phyloP scores from a whole-genome alignment of 2,888 invertebrate species.

The Ischnus inquisitorius region DNA sequence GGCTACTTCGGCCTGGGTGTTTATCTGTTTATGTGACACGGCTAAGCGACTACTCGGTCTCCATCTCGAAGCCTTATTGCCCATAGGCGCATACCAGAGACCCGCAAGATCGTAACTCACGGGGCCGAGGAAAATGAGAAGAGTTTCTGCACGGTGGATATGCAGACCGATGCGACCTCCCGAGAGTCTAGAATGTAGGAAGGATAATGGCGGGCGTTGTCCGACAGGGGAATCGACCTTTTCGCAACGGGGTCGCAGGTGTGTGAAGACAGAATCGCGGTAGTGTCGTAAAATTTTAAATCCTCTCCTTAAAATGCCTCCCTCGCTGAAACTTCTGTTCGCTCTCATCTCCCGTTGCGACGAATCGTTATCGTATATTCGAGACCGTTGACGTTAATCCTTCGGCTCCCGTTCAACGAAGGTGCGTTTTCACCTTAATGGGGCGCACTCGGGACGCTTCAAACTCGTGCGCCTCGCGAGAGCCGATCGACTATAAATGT shows the following conservation, averaged over 20 bases:
- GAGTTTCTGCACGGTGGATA: slow-evolving; percentile 4
- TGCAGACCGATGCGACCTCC: not conserved
- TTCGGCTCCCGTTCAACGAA: slow-evolving; percentile 10
- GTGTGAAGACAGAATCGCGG: not conserved
- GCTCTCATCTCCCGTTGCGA: slow-evolving; percentile 15
- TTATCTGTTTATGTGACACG: slow-evolving; percentile 57
- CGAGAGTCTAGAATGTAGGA: not conserved
- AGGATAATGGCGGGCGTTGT: slow-evolving; percentile 20
- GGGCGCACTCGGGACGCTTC: not conserved
- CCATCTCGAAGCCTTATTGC: not conserved
- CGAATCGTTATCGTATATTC: slow-evolving; percentile 35
- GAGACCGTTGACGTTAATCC: slow-evolving; percentile 35
- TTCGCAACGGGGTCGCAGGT: not conserved
- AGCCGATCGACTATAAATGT: not conserved
- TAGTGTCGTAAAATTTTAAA: slow-evolving; percentile 34
- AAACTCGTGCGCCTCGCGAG: not conserved
- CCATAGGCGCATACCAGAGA: not conserved
- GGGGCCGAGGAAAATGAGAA: slow-evolving; percentile 24
- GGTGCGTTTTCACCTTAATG: not conserved
- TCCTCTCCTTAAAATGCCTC: not conserved
- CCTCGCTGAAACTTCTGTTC: not conserved
- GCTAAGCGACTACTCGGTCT: slow-evolving; percentile 40
- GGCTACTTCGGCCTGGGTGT: slow-evolving; percentile 4
- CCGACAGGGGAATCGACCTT: not conserved
- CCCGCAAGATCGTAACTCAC: slow-evolving; percentile 56